Percentiles rank a stretch among this genome's conserved stretches.
phyloP scores from a whole-genome alignment of 2,888 invertebrate genomes.

The Hyposoter dolosus region DNA sequence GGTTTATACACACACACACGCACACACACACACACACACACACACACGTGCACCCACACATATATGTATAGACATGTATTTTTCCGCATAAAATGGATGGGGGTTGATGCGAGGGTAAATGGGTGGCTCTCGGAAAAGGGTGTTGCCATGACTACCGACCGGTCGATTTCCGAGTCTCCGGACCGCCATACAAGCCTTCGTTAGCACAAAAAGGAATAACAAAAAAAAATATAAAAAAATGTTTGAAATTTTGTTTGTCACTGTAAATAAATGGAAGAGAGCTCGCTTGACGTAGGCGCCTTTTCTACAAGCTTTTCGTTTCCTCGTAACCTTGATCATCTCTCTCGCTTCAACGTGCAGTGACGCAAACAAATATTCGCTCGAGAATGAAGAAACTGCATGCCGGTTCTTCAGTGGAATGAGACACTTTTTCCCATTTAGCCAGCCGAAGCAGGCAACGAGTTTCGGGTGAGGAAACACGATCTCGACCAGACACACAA shows the following conservation, averaged over 20 bases:
- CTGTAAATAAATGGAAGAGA: not conserved
- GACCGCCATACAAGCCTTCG: conserved; percentile 50
- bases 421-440: not conserved
- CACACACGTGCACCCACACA: not conserved
- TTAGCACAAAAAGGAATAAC: conserved; percentile 65
- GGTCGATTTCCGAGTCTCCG: conserved; percentile 78
- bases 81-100: conserved; percentile 52
- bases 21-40: not conserved
- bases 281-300: not conserved
- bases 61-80: not conserved
- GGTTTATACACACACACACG: not conserved
- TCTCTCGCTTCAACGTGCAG: not conserved
- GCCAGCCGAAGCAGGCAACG: conserved; percentile 7
- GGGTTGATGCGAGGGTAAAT: conserved; percentile 59
- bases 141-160: conserved; percentile 79
- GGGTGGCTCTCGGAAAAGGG: conserved; percentile 69
- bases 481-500: conserved; percentile 18
- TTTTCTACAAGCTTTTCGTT: not conserved
- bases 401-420: not conserved
- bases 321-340: conserved; percentile 49
- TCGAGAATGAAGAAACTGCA: conserved; percentile 2
- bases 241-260: conserved; percentile 15
- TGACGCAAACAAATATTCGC: conserved; percentile 4
- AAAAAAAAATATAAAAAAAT: conserved; percentile 31
- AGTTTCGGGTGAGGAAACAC: not conserved